Evolutionary conservation across 2,113 vertebrate genomes (phyloP), one percentile per base, ranked within the genome.

Genomic region (Chelonoidis abingdonii): DNA sequence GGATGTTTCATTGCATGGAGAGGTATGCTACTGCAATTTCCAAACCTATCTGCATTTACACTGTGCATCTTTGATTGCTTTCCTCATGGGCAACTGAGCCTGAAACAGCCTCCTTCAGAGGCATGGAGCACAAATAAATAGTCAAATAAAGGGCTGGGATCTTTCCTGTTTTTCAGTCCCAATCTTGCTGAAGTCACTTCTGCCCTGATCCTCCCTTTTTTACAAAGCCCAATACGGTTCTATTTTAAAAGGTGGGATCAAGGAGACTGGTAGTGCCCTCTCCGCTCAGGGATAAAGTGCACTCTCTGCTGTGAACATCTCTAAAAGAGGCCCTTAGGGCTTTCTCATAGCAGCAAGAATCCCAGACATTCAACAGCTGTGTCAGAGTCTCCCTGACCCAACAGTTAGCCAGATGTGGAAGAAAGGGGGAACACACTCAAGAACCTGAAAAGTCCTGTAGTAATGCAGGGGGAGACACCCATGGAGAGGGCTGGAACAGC

Each of bases 31-130:
- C 35, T 97, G 90, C 79, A 94, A 80, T 12, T 88, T 95, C 38
- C 0, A 1, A 89, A 75, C 83, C 89, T 89, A 83, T 76, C 72
- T 79, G 86, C 86, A 95, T 89, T 86, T 75, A 94, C 72, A 95
- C 89, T 88, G 94, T 95, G 95, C 94, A 96, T 93, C 80, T 95
- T 95, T 96, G n/a, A 72, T 83, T 38, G 38, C 93, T 91, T 81
- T 27, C 80, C 83, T 78, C 10, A 25, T 76, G 44, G 72, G 91
- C 81, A 52, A 3, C 80, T 41, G 85, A 93, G 62, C 13, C 38
- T 81, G 88, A 87, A 24, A 44, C 27, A 86, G 24, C 35, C 7
- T 65, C 53, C 83, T 84, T 53, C 35, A 72, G n/a, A n/a, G n/a
- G 65, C 65, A 72, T 22, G n/a, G n/a, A 21, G n/a, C 35, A 21